These are phyloP conservation scores for Latheticus oryzae DNA, from an alignment of 2,888 invertebrate genomes.

Conservation along the genomic window DNA sequence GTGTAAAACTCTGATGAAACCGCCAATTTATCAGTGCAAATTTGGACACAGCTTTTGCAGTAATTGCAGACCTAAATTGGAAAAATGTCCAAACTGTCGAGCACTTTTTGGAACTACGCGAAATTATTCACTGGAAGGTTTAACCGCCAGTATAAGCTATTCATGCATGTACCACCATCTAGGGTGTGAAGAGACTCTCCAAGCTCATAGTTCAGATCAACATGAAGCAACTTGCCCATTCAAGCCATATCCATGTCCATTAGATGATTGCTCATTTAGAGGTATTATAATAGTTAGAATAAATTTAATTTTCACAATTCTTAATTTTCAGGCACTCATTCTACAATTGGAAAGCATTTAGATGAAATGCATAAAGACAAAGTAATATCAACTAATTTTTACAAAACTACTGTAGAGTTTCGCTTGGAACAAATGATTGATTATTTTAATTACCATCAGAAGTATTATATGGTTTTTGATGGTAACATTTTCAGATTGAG, in stretches of 20 bases:
- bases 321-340: constrained; percentile 42
- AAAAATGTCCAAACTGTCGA: constrained; percentile 59
- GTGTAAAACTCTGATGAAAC: constrained; percentile 59
- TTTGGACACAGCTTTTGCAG: constrained; percentile 60
- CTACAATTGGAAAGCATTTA: constrained; percentile 41
- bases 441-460: constrained; percentile 29
- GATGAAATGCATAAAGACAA: constrained; percentile 40
- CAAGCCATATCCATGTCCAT: constrained; percentile 56
- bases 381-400: constrained; percentile 33
- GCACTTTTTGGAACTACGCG: constrained; percentile 56
- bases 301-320: constrained; percentile 24
- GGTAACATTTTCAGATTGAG: constrained; percentile 54
- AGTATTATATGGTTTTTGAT: constrained; percentile 33
- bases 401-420: constrained; percentile 40
- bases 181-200: constrained; percentile 53
- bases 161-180: constrained; percentile 57
- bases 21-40: constrained; percentile 60
- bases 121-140: constrained; percentile 58
- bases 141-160: constrained; percentile 55
- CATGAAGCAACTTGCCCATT: constrained; percentile 56
- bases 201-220: constrained; percentile 48
- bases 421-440: constrained; percentile 40
- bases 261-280: constrained; percentile 48
- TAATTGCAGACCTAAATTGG: constrained; percentile 55
- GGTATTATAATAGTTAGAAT: constrained; percentile 39